Conservation (phyloP, 2,113 vertebrate genomes). For the Myotis yumanensis region DNA sequence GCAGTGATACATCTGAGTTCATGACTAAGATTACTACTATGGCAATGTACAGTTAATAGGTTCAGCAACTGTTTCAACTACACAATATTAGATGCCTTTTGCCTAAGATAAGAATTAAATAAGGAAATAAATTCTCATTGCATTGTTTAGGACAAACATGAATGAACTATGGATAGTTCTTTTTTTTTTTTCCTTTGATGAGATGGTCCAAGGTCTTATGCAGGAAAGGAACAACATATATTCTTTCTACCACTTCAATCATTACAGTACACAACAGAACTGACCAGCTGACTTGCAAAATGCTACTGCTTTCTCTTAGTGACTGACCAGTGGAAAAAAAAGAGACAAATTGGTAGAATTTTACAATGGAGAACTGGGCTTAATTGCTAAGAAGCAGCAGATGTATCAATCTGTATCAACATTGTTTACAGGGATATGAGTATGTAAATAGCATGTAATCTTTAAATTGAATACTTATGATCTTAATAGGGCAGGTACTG, state of each 20-base stretch:
- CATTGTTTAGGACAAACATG: neutral
- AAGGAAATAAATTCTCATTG: neutral
- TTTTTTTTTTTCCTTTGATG: neutral
- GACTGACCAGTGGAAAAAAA: neutral
- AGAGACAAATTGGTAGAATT: conserved; percentile 13
- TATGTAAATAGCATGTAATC: neutral
- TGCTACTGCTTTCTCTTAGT: neutral
- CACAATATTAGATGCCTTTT: neutral
- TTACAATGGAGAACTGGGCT: neutral
- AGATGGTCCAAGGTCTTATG: neutral
- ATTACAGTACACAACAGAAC: neutral
- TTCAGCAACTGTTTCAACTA: neutral
- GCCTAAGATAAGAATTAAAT: conserved; percentile 7
- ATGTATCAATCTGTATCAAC: neutral
- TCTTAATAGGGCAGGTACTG: neutral
- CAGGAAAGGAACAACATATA: neutral
- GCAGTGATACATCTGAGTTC: neutral
- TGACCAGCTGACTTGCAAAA: neutral
- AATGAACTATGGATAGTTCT: conserved; percentile 32
- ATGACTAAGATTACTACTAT: neutral
- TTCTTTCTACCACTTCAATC: neutral
- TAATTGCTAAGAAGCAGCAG: conserved; percentile 6
- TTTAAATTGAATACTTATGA: neutral
- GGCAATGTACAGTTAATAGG: neutral
- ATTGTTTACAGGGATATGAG: neutral